Conservation (phyloP, 2,113 vertebrate species). For the Brachyhypopomus occidentalis region DNA sequence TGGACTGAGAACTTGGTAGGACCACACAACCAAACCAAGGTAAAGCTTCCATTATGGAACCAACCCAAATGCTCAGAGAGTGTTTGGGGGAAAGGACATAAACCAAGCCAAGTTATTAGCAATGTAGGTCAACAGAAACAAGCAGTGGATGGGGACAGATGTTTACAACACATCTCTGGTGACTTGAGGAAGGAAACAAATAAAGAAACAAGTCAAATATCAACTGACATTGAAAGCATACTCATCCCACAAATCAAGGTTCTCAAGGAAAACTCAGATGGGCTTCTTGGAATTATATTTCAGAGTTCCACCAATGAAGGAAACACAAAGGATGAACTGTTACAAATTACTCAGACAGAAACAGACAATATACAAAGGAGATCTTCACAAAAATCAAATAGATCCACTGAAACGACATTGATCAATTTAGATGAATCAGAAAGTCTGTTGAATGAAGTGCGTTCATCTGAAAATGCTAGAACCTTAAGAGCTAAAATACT, state of each 20-base stretch:
- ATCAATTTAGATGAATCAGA: background rate
- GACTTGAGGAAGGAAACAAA: background rate
- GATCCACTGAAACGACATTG: background rate
- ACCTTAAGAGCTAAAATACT: background rate
- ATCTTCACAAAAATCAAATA: background rate
- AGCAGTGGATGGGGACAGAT: conserved; percentile 33
- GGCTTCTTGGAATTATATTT: conserved; percentile 69
- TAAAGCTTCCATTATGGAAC: conserved; percentile 74
- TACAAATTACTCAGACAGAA: background rate
- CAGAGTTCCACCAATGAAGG: conserved; percentile 42
- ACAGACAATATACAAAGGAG: background rate
- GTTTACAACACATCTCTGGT: background rate
- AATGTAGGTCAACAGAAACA: conserved; percentile 4
- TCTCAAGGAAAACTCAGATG: conserved; percentile 66
- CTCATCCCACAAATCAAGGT: conserved; percentile 53
- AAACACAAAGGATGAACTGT: background rate
- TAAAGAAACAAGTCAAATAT: conserved; percentile 19
- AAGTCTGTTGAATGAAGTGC: background rate
- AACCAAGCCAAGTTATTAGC: background rate
- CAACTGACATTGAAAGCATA: background rate
- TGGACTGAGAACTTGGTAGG: background rate
- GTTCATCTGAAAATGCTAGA: background rate
- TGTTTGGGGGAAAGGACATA: background rate
- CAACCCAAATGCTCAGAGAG: conserved; percentile 58
- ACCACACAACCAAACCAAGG: conserved; percentile 30